Evolutionary conservation across 2,888 invertebrate species (phyloP), one percentile per base, ranked within the genome.

Genomic region (Hypomecis atomaria): DNA sequence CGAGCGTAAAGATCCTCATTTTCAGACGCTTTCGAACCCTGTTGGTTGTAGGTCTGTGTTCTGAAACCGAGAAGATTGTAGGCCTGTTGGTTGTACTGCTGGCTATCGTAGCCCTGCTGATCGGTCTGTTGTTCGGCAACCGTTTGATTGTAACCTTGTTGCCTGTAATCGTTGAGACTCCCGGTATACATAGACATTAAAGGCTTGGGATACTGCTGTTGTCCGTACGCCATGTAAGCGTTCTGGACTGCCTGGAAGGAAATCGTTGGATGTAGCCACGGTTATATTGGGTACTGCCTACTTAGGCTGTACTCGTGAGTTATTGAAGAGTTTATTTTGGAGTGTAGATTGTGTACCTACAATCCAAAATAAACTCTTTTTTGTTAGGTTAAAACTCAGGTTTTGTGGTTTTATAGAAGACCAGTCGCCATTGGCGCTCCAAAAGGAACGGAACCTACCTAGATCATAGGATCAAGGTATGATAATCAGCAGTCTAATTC

Each of bases 201-300:
- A 9, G 50, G 4, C 8, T 70, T 65, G n/a, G 50, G 5, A 42
- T 58, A 62, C 55, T 50, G 61, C 62, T 50, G 58, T 42, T 23
- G 42, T 37, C 64, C 64, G 40, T 50, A 59, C 37, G 44, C 62
- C 66, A 61, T 61, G 43, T 52, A 69, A 42, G 64, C 40, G 56
- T 52, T 66, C 69, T 64, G 69, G 60, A 67, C 58, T 55, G 56
- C 65, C 71, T 71, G 71, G 48, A 66, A 71, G 58, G 44, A 69
- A 67, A 66, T 54, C 60, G 42, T 52, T 52, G 13, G 10, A 8
- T 60, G 63, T 66, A 45, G 65, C 57, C 23, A 50, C 48, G 9
- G 23, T 44, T 10, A 49, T 42, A 55, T 36, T 9, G 10, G 33
- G 56, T 56, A 47, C 45, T 13, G 13, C 6, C 6, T 37, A 10